Evolutionary conservation across 2,113 vertebrate species (phyloP), one percentile per base, ranked within the genome.

Genomic region (Cinclus mexicanus): DNA sequence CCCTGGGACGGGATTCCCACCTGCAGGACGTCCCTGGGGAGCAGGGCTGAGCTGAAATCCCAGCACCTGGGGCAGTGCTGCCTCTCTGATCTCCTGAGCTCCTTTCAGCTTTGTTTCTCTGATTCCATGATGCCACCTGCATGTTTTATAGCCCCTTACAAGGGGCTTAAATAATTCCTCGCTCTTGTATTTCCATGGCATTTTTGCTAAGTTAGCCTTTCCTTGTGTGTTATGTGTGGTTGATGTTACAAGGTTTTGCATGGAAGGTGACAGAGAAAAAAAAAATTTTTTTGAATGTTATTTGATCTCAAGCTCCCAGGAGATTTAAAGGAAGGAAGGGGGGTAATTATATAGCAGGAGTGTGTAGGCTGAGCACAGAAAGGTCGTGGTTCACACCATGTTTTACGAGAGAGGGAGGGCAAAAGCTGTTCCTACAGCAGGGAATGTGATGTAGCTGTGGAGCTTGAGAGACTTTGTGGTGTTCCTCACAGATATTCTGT

Each of bases 141-240:
- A 4, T 46, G 3, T 55, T 64, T 47, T 14, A 37, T 20, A 11
- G 6, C 14, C 59, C 33, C 46, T 42, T 37, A 14, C 12, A 13
- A 25, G 50, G 28, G 13, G 24, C 55, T 46, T 37, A 53, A 78
- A 22, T 42, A 83, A 33, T 42, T 70, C 53, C 39, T 83, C 8
- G 5, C 20, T 1, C 26, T 19, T 35, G 16, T 12, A 6, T 52
- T 77, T 35, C 41, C 33, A 0, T 31, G 72, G 25, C 14, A 0
- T 35, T 83, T 69, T 42, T 33, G 74, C 75, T 6, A 12, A 12
- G 28, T 28, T 61, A 11, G 12, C 67, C 61, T 61, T 33, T 70
- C 31, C 42, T 35, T 0, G 0, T 52, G 65, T 26, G 67, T 17
- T 1, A 2, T 20, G 42, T 9, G 14, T 20, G n/a, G 17, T 35